These are phyloP conservation scores for Apantesis nais DNA, from an alignment of 2,888 invertebrate species.

Conservation along the genomic window DNA sequence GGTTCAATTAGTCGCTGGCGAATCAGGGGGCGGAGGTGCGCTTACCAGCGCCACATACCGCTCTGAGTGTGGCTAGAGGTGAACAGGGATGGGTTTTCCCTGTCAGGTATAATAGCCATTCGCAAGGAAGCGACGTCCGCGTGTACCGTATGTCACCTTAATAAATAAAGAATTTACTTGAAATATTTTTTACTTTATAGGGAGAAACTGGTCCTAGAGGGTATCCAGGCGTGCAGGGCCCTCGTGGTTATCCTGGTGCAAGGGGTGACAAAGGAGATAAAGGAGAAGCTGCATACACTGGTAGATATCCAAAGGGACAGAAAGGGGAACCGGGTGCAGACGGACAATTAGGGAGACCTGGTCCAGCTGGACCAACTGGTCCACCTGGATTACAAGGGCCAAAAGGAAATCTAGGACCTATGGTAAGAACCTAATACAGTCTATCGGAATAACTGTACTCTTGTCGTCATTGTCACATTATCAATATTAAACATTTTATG, in stretches of 20 bases:
- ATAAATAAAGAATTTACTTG: too few relatives aligned
- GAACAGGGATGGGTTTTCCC: too few relatives aligned
- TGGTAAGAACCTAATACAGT: conserved; percentile 67
- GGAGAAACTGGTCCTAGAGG: conserved; percentile 91
- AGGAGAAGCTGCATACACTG: conserved; percentile 92
- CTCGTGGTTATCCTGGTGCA: conserved; percentile 90
- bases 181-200: conserved; percentile 62
- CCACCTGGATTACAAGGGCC: conserved; percentile 85
- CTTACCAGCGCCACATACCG: too few relatives aligned
- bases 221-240: conserved; percentile 89
- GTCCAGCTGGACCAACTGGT: conserved; percentile 88
- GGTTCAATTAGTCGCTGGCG: too few relatives aligned
- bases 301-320: conserved; percentile 90
- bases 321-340: conserved; percentile 94
- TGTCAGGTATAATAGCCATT: too few relatives aligned
- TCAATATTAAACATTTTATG: neutral
- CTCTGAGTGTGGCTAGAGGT: too few relatives aligned
- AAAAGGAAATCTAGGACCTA: conserved; percentile 87
- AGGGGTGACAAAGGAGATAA: conserved; percentile 90
- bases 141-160: too few relatives aligned
- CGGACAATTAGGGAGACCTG: conserved; percentile 89
- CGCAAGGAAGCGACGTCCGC: too few relatives aligned
- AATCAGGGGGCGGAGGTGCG: too few relatives aligned
- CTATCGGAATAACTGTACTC: neutral
- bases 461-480: neutral